phyloP scores from a whole-genome alignment of 1,140 invertebrate species.

The Aphaenogaster ashmeadi region DNA sequence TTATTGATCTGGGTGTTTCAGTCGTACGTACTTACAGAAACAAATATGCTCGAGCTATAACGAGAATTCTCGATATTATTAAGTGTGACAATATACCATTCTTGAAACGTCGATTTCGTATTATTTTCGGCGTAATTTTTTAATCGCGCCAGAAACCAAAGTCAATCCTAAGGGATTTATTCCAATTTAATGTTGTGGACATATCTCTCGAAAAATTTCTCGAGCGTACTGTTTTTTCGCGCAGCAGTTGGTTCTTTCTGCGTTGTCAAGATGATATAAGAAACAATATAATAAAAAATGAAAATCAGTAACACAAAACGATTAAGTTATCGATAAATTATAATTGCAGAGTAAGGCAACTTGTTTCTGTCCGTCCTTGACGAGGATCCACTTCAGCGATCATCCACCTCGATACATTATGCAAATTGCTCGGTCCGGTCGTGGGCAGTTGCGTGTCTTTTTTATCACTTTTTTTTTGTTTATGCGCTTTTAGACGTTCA shows the following conservation, averaged over 20 bases:
- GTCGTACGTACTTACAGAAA: background rate
- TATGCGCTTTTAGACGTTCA: background rate
- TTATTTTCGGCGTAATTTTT: background rate
- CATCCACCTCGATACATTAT: slow-evolving; percentile 67
- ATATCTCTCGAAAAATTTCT: background rate
- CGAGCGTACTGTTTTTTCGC: background rate
- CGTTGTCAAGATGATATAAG: background rate
- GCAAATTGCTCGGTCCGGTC: slow-evolving; percentile 57
- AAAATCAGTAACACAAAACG: slow-evolving; percentile 41
- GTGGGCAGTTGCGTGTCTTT: slow-evolving; percentile 27
- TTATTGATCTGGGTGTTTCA: slow-evolving; percentile 33
- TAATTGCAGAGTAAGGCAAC: slow-evolving; percentile 63
- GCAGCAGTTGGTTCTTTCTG: background rate
- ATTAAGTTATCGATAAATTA: slow-evolving; percentile 55
- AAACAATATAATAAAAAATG: background rate
- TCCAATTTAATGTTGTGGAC: too few relatives aligned
- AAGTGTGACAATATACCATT: background rate
- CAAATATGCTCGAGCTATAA: background rate
- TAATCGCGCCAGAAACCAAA: background rate
- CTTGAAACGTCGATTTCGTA: background rate
- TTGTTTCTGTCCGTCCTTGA: slow-evolving; percentile 64
- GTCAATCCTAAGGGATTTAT: background rate
- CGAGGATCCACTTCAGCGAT: slow-evolving; percentile 66
- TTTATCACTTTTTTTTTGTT: background rate
- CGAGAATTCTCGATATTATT: background rate